Evolutionary conservation across 2,888 invertebrate genomes (phyloP).

Genomic region (Epicampocera succincta): DNA sequence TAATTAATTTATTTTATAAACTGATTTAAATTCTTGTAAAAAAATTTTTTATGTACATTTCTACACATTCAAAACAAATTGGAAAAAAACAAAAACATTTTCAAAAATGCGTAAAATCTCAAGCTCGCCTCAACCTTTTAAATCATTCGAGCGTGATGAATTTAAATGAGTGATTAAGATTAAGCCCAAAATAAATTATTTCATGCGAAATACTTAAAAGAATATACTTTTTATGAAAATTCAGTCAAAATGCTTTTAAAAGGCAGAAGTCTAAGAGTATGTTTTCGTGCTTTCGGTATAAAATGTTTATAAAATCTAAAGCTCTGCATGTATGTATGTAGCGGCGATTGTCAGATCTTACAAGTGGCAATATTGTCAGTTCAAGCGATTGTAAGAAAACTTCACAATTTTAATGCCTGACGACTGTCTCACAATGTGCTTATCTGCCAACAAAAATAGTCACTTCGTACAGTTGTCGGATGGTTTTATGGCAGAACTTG

Average conservation of each 20-base stretch:
- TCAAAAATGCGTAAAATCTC: constrained; percentile 46
- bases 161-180: constrained; percentile 47
- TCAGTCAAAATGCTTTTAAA: background rate
- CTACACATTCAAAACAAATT: background rate
- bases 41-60: background rate
- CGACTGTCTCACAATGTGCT: no score
- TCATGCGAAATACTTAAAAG: constrained; percentile 19
- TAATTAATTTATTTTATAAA: constrained; percentile 28
- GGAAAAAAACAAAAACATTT: background rate
- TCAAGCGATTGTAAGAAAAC: no score
- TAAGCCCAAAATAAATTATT: constrained; percentile 47
- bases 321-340: no score
- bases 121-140: constrained; percentile 63
- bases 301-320: no score
- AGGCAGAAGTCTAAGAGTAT: constrained; percentile 7
- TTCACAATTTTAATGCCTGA: no score
- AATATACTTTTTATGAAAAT: background rate
- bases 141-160: constrained; percentile 46
- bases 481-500: no score
- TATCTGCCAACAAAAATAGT: no score
- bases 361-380: no score
- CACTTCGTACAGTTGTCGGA: no score
- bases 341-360: no score
- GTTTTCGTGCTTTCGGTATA: no score
- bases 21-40: constrained; percentile 24